These are phyloP conservation scores for Cherax destructor DNA, from an alignment of 1,140 invertebrate genomes.

Conservation along the genomic window DNA sequence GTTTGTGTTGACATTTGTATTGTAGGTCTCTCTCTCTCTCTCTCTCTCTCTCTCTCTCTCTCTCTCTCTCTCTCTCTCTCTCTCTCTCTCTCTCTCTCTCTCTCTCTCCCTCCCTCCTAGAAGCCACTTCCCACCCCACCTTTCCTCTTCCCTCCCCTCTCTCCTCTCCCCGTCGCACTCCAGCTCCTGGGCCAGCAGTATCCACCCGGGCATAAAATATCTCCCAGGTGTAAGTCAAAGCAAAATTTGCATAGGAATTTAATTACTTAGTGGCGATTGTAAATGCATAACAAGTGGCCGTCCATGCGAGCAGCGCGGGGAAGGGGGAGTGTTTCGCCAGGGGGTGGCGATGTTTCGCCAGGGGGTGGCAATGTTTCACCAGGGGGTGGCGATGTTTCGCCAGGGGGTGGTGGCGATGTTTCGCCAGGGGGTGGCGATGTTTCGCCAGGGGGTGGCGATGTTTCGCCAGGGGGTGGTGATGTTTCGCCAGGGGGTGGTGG, in stretches of 20 bases:
- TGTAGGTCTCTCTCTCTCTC: background rate
- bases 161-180: background rate
- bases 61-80: background rate
- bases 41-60: background rate
- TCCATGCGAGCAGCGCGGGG: no score
- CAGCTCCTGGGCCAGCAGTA: background rate
- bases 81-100: background rate
- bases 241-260: constrained; percentile 59
- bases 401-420: no score
- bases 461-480: no score
- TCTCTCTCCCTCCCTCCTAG: background rate
- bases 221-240: constrained; percentile 48
- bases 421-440: no score
- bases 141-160: background rate
- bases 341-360: no score
- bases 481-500: no score
- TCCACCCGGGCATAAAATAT: constrained; percentile 41
- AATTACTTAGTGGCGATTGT: constrained; percentile 42
- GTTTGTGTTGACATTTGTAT: background rate
- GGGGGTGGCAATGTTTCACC: no score
- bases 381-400: no score
- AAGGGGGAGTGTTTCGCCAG: no score
- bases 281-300: no score
- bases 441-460: no score
- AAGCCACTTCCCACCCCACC: background rate